Evolutionary conservation across 2,888 invertebrate species (phyloP), one percentile per base, ranked within the genome.

Genomic region (Lepidonotus clava): DNA sequence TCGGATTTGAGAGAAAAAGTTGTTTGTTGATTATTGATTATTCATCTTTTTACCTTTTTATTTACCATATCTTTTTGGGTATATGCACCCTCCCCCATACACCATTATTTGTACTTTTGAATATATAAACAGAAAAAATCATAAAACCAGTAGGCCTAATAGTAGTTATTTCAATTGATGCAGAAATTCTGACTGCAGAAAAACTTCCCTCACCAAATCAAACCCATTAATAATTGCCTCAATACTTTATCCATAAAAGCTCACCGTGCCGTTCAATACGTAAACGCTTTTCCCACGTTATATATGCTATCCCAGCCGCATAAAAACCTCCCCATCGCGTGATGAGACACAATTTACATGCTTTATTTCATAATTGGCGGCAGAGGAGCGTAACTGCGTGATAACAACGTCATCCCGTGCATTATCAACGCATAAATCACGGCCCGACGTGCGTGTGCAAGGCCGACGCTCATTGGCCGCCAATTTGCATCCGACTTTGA

Each of bases 401-500:
- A 80, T 80, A 46, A 80, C 80, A 21, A 51, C 24, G 71, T 6
- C 36, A 24, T 38, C 21, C 21, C 14, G 36, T 5, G 14, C 51
- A 80, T 80, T 80, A 80, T 41, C 41, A 24, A 1, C 1, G 46
- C 21, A 41, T 51, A 80, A 80, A 80, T 80, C 80, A 80, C 80
- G 80, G 14, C 46, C 41, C 41, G 14, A 8, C 46, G 1, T 46
- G 11, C 41, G 41, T 11, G 28, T 32, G 36, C 71, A 38, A 1
- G 18, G n/a, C 71, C 71, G n/a, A 41, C 80, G 41, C 46, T 51
- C 80, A 80, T 80, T 80, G 46, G 80, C 11, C 41, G 46, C 41
- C 41, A 80, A 80, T 80, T 80, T 80, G 80, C 80, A 80, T 80
- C 80, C 11, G 80, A 41, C 32, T 80, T 80, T 80, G 46, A 80